phyloP scores from a whole-genome alignment of 2,888 invertebrate species.

The Caenorhabditis japonica region DNA sequence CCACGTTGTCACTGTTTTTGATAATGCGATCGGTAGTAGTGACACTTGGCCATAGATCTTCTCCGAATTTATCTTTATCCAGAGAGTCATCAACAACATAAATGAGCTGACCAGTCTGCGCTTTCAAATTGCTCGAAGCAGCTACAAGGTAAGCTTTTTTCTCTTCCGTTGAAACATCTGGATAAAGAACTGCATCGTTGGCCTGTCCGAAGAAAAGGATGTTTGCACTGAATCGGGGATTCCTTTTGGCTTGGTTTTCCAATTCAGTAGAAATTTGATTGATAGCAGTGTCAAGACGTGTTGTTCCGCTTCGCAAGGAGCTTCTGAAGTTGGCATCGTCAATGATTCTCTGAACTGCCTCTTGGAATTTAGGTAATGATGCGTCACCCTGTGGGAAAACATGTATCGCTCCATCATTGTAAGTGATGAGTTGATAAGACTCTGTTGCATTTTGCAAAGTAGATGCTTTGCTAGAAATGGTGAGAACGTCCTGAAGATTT shows the following conservation, averaged over 20 bases:
- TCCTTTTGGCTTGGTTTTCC: constrained; percentile 8
- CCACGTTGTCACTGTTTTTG: not conserved
- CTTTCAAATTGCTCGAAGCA: constrained; percentile 14
- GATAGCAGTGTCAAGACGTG: constrained; percentile 26
- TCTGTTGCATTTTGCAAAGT: constrained; percentile 18
- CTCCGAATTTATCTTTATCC: constrained; percentile 20
- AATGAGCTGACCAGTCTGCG: constrained; percentile 30
- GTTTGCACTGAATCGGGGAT: constrained; percentile 26
- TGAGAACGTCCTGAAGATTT: constrained; percentile 19
- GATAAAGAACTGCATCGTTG: constrained; percentile 36
- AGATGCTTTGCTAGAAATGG: constrained; percentile 6
- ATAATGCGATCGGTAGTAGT: constrained; percentile 15
- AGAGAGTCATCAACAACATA: constrained; percentile 47
- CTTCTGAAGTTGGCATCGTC: constrained; percentile 3
- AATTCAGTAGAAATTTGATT: constrained; percentile 24
- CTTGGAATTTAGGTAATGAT: constrained; percentile 14
- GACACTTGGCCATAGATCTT: constrained; percentile 45
- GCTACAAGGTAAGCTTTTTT: not conserved
- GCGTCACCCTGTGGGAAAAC: constrained; percentile 27
- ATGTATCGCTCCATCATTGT: constrained; percentile 24
- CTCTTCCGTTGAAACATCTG: not conserved
- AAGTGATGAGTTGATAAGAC: constrained; percentile 42
- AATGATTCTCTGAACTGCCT: constrained; percentile 25
- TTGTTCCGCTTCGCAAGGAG: constrained; percentile 24
- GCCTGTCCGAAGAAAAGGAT: constrained; percentile 51